These are phyloP conservation scores for Anser cygnoides DNA, from an alignment of 2,113 vertebrate species.

Conservation along the genomic window DNA sequence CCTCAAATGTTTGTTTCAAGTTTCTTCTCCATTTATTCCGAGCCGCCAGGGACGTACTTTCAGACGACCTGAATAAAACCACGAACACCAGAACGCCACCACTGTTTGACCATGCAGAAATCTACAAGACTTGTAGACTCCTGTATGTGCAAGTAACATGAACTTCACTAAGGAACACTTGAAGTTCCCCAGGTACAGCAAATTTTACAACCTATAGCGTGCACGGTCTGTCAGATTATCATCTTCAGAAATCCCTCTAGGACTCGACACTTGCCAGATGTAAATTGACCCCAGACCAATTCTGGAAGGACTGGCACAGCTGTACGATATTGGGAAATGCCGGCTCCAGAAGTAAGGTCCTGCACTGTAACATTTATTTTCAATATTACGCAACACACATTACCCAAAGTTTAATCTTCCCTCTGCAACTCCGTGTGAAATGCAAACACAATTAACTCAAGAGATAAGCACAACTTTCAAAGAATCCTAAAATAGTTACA, in stretches of 20 bases:
- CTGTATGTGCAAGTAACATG: background rate
- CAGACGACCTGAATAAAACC: background rate
- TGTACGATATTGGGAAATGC: accelerated
- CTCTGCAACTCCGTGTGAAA: background rate
- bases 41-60: background rate
- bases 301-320: background rate
- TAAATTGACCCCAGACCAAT: background rate
- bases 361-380: background rate
- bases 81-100: background rate
- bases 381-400: background rate
- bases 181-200: background rate
- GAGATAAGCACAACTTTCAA: background rate
- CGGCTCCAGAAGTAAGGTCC: background rate
- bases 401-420: background rate
- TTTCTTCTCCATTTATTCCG: background rate
- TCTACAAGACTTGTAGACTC: background rate
- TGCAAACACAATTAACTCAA: background rate
- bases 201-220: background rate
- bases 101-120: background rate
- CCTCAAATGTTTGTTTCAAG: background rate
- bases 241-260: background rate
- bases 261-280: background rate
- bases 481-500: background rate
- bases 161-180: background rate
- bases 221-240: background rate